Evolutionary conservation across 2,113 vertebrate genomes (phyloP), one percentile per base, ranked within the genome.

Genomic region (Hippocampus guttulatus): DNA sequence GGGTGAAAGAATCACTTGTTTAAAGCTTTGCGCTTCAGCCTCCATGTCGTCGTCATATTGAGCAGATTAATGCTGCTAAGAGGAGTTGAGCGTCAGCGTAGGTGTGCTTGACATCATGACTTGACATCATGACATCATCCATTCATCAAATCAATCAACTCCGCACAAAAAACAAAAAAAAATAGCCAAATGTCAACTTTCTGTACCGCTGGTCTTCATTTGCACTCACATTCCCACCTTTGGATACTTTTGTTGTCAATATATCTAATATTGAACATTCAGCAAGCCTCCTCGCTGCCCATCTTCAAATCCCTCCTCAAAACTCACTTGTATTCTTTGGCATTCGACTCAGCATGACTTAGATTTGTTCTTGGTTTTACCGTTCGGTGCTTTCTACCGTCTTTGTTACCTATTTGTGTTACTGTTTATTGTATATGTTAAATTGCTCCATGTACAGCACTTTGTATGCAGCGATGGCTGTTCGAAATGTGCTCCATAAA

Each of bases 131-230:
- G 55, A 27, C 14, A 6, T 58, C 27, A 58, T 25, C 55, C 55
- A 58, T 27, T 58, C 15, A 15, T 58, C 52, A 55, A 62, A 62
- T 38, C 61, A 63, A 23, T 64, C 62, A 64, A 23, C 41, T 64
- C 10, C 1, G 8, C 21, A 64, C 20, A 64, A 14, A 25, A 14
- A 23, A 11, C 14, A 25, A n/a, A 54, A 54, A 54, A 54, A 10
- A n/a, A 5, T 14, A 20, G 9, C 21, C 40, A 27, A 15, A 14
- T 8, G 11, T 55, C n/a, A 20, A 55, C 23, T 55, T 55, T 55
- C 20, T 57, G 20, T 57, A 14, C 10, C 5, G 12, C 23, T 27
- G 5, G 10, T 14, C 10, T 8, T 25, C 55, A 27, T 58, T 25
- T 16, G 7, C 51, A 52, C 20, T 52, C 14, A 30, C 27, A 60